Conservation (phyloP, 1,140 invertebrate species). For the Periplaneta americana region DNA sequence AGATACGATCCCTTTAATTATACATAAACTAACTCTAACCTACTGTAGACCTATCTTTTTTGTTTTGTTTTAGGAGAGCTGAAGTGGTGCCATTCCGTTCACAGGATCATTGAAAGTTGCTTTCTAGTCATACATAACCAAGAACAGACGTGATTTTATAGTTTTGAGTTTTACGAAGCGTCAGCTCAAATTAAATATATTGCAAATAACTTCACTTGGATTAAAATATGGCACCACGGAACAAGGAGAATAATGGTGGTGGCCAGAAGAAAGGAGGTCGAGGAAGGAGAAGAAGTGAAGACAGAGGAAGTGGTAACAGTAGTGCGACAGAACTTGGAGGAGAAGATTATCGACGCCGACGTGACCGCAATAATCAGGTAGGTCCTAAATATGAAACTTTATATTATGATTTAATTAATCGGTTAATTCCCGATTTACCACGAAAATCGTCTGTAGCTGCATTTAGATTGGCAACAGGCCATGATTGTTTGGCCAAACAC, state of each 20-base stretch:
- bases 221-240: constrained; percentile 6
- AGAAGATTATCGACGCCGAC: constrained; percentile 10
- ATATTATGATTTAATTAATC: too few species aligned
- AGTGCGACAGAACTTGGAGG: background rate
- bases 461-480: too few species aligned
- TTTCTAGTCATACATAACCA: background rate
- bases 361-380: constrained; percentile 13
- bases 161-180: too few species aligned
- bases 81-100: background rate
- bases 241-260: constrained; percentile 13
- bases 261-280: constrained; percentile 7
- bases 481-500: too few species aligned
- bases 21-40: too few species aligned
- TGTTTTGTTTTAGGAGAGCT: background rate
- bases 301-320: background rate
- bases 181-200: background rate
- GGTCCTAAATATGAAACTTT: background rate
- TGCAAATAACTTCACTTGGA: background rate
- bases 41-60: too few species aligned
- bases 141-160: background rate
- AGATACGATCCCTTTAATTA: too few species aligned
- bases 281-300: constrained; percentile 5
- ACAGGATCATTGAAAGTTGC: background rate
- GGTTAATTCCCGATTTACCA: too few species aligned
- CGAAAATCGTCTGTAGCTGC: too few species aligned